Conservation (phyloP, 2,113 vertebrate species). For the Rynchops niger region DNA sequence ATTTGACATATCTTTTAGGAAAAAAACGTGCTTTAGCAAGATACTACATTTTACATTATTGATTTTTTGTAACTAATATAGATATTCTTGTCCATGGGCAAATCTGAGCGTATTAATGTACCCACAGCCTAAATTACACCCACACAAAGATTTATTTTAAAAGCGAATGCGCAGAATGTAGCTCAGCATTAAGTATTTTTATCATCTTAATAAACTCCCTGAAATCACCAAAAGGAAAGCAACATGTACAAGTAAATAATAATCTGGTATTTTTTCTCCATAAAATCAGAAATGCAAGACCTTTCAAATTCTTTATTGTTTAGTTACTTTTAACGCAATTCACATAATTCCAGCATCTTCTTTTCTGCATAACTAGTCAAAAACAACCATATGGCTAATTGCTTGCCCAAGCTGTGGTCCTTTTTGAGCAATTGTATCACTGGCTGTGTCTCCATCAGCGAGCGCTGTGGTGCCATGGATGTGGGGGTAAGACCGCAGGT, state of each 20-base stretch:
- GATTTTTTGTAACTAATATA: background rate
- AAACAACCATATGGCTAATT: background rate
- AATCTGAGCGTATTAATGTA: background rate
- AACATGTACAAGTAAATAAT: background rate
- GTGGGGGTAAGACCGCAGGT: background rate
- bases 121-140: background rate
- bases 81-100: background rate
- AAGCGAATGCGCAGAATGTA: background rate
- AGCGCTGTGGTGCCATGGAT: rapidly evolving
- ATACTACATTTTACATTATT: background rate
- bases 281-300: background rate
- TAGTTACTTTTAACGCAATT: background rate
- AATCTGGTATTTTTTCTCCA: background rate
- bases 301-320: background rate
- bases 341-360: background rate
- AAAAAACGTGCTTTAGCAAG: background rate
- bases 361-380: background rate
- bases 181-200: conserved; percentile 13
- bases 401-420: background rate
- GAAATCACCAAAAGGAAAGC: background rate
- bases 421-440: background rate
- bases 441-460: background rate
- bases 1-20: background rate
- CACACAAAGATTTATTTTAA: conserved; percentile 4
- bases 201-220: background rate